Evolutionary conservation across 2,888 invertebrate species (phyloP).

Genomic region (Muschampia plurimacula): DNA sequence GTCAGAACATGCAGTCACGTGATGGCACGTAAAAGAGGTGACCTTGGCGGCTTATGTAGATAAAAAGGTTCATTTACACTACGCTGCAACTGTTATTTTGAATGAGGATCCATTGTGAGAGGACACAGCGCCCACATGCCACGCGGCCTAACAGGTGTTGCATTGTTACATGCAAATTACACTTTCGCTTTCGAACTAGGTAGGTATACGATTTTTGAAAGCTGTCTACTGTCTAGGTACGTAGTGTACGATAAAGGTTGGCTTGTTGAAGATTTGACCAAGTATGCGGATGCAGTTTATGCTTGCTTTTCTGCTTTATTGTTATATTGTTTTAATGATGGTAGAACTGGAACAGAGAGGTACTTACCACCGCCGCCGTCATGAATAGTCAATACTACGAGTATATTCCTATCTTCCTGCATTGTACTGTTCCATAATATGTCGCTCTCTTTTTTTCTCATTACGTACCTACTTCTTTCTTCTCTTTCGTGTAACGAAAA

Average conservation of each 20-base stretch:
- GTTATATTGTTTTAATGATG: no score
- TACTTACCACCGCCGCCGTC: no score
- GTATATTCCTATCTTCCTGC: no score
- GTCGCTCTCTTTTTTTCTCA: no score
- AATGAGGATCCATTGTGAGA: constrained; percentile 74
- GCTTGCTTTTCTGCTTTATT: no score
- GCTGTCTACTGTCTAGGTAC: constrained; percentile 38
- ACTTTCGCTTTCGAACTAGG: constrained; percentile 74
- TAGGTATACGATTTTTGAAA: constrained; percentile 65
- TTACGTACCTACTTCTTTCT: no score
- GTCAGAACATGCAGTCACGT: constrained; percentile 52
- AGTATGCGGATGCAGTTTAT: no score
- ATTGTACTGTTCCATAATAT: no score
- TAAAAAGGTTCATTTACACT: constrained; percentile 84
- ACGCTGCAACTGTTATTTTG: constrained; percentile 74
- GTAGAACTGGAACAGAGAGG: no score
- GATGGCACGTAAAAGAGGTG: constrained; percentile 71
- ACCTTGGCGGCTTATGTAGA: constrained; percentile 79
- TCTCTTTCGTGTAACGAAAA: no score
- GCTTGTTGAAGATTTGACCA: neutral
- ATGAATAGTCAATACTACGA: no score
- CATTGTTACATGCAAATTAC: constrained; percentile 85
- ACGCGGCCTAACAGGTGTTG: constrained; percentile 75
- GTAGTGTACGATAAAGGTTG: neutral
- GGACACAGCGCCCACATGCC: constrained; percentile 75